Conservation (phyloP, 1,140 invertebrate genomes). For the Euura lappo region DNA sequence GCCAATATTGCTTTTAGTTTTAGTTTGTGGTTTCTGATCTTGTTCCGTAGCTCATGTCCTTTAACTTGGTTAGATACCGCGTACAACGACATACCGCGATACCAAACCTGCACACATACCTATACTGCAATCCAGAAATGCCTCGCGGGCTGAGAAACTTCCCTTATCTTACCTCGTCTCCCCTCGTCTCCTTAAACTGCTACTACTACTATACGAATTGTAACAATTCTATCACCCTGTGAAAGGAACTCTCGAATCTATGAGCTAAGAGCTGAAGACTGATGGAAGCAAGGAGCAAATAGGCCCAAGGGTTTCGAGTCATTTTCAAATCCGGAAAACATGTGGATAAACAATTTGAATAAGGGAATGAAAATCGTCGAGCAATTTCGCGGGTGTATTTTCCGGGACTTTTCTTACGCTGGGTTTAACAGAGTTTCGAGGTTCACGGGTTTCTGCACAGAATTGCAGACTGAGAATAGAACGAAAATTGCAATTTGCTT, state of each 20-base stretch:
- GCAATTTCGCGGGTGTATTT: too few relatives aligned
- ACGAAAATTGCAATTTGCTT: not conserved
- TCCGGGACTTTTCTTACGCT: not conserved
- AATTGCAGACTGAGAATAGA: not conserved
- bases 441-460: not conserved
- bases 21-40: constrained; percentile 7
- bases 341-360: too few relatives aligned
- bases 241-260: not conserved
- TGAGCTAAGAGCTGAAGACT: too few relatives aligned
- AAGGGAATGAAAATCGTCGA: too few relatives aligned
- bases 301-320: too few relatives aligned
- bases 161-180: not conserved
- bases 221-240: not conserved
- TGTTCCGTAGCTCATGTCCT: not conserved
- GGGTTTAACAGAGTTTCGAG: not conserved
- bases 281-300: too few relatives aligned
- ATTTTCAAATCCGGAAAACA: too few relatives aligned
- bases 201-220: not conserved
- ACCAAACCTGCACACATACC: not conserved
- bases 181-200: not conserved
- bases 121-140: not conserved
- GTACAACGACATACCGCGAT: too few relatives aligned
- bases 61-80: not conserved
- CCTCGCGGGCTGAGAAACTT: not conserved
- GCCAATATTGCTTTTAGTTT: not conserved